Percentiles rank a stretch among this genome's conserved stretches.
Conservation (phyloP, 2,797 vertebrate species). For the Cuculus canorus region DNA sequence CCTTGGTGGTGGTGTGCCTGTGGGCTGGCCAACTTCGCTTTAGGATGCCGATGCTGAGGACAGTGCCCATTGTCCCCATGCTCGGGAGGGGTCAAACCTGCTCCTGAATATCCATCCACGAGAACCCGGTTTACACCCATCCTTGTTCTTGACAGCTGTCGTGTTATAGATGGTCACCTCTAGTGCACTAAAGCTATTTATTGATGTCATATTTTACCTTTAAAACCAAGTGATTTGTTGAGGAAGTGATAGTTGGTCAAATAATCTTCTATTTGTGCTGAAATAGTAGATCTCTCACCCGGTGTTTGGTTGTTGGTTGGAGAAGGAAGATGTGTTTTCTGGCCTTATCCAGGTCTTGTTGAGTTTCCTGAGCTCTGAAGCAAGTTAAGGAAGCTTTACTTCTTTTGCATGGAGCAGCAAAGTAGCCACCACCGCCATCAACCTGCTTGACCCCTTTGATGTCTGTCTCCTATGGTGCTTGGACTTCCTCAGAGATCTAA, state of each 20-base stretch:
- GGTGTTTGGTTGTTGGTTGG: background rate
- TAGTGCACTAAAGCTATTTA: background rate
- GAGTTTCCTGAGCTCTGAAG: background rate
- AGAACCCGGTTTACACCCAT: background rate
- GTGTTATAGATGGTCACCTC: background rate
- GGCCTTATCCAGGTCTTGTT: background rate
- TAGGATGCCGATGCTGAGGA: background rate
- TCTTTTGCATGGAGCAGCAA: background rate
- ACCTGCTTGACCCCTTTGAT: background rate
- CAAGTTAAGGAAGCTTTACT: background rate
- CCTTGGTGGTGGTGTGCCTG: fast-evolving
- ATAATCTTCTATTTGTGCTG: background rate
- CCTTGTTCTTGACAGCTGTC: background rate
- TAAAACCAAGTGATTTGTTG: background rate
- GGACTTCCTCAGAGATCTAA: background rate
- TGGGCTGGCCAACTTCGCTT: background rate
- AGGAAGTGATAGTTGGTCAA: background rate
- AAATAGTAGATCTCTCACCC: fast-evolving
- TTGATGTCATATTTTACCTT: fast-evolving
- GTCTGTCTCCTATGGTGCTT: background rate
- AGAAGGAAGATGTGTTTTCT: background rate
- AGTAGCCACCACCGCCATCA: background rate
- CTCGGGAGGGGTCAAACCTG: background rate
- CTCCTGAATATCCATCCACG: background rate
- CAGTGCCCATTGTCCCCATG: fast-evolving